These are phyloP conservation scores for Seira musarum DNA, from an alignment of 2,888 invertebrate species.

Conservation along the genomic window DNA sequence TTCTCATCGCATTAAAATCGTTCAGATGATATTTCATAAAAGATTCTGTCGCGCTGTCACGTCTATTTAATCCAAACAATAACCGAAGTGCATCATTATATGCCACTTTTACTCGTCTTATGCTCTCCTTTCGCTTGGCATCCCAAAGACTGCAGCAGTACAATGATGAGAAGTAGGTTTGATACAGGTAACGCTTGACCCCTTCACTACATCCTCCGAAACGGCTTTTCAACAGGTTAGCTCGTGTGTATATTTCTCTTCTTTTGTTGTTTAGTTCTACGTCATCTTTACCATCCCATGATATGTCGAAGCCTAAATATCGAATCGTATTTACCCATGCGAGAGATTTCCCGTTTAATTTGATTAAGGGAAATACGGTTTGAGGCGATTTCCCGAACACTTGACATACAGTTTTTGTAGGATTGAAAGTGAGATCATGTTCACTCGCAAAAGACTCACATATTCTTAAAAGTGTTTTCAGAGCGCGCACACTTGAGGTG, in stretches of 20 bases:
- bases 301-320: conserved; percentile 19
- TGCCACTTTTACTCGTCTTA: conserved; percentile 18
- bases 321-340: background rate
- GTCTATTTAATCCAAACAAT: conserved; percentile 11
- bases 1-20: conserved; percentile 5
- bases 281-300: conserved; percentile 1
- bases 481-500: background rate
- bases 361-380: background rate
- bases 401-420: conserved; percentile 20
- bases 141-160: conserved; percentile 23
- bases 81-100: conserved; percentile 16
- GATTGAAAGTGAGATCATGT: conserved; percentile 19
- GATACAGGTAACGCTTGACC: conserved; percentile 18
- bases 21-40: conserved; percentile 1
- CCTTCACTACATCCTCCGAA: background rate
- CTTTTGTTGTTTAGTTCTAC: background rate
- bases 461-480: background rate
- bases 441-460: conserved; percentile 17
- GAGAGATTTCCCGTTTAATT: background rate
- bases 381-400: background rate
- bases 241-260: conserved; percentile 16
- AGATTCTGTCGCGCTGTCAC: conserved; percentile 1
- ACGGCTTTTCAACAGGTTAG: background rate
- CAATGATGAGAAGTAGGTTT: background rate
- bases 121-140: background rate